Percentiles rank a stretch among this genome's conserved stretches.
phyloP scores from a whole-genome alignment of 2,888 invertebrate species.

The Dusona sp. region DNA sequence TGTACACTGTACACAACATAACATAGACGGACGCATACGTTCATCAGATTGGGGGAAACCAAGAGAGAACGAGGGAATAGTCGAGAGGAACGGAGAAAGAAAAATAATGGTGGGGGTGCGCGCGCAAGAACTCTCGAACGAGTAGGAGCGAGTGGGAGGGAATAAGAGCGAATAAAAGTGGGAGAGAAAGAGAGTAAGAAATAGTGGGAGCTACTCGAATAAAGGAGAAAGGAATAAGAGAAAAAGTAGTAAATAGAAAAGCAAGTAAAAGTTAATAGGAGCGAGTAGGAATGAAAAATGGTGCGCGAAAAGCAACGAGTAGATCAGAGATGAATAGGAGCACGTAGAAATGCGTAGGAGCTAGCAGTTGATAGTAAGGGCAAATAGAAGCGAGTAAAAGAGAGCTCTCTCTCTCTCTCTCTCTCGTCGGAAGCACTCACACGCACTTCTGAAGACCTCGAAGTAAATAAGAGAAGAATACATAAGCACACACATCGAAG shows the following conservation, averaged over 20 bases:
- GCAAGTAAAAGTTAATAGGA: not conserved
- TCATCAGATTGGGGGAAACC: conserved; percentile 9
- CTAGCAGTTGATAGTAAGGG: not conserved
- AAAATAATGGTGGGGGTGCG: conserved; percentile 7
- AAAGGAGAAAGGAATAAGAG: not conserved
- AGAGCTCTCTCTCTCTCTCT: not conserved
- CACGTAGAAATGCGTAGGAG: not conserved
- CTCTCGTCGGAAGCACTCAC: not conserved
- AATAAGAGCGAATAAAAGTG: not conserved
- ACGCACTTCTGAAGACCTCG: not conserved
- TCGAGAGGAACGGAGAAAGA: not conserved
- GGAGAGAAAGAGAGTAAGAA: not conserved
- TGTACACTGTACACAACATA: not conserved
- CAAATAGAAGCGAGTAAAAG: conserved; percentile 12
- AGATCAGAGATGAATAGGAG: not conserved
- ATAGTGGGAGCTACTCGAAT: not conserved
- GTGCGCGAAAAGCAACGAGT: not conserved
- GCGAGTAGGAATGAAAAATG: not conserved
- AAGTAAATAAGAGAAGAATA: conserved; percentile 27
- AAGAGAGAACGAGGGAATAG: not conserved
- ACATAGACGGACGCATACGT: not conserved
- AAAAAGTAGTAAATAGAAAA: not conserved
- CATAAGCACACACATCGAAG: conserved; percentile 20
- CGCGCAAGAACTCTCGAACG: not conserved
- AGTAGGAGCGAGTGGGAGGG: conserved; percentile 1